Base-by-base conservation (phyloP, 92 coral and sea anemone genomes). In the Bergia sp. region DNA sequence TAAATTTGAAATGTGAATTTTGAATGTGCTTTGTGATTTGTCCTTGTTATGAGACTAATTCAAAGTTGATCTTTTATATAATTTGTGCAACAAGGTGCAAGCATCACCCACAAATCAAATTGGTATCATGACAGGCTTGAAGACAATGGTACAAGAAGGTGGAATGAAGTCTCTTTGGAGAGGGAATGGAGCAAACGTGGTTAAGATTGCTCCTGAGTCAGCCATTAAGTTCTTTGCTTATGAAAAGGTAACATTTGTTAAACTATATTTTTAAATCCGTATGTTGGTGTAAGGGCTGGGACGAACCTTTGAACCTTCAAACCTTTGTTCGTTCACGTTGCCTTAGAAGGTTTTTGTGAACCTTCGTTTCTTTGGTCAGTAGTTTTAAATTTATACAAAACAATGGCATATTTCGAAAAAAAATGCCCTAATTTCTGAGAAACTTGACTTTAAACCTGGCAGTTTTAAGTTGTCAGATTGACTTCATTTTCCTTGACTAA, bases 151-250 rank as follows among this genome's bases (percentile, higher is more conserved):
- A 36, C 89, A 82, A 47, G 99, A 96, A 86, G 99, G 99, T 16
- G 99, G 99, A 4, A 76, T 96, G 58, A 89, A 94, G 88, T 96
- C 99, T 0, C 82, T 96, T 41, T 96, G 99, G 99, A 90, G 99
- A 92, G 99, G 99, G 74, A 96, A 96, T 88, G 99, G 99, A 29
- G 98, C 99, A n/a, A 96, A 96, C 86, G 98, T 96, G 45, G 94
- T 97, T 45, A 95, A 97, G 88, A 97, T 94, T 73, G 99, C 98
- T 7, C 99, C 99, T 0, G 98, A 97, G 86, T 95, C 99, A 21
- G 98, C 94, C 16, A 92, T 96, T 36, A 96, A 96, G 77, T 96
- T 96, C 91, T 94, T 96, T 91, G 99, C 99, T 3, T 97, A 97
- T 91, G 99, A 97, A 94, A 93, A 90, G 98, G 99, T 97, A 89